Evolutionary conservation across 2,888 invertebrate genomes (phyloP), one percentile per base, ranked within the genome.

Genomic region (Hydrotaea cyrtoneurina): DNA sequence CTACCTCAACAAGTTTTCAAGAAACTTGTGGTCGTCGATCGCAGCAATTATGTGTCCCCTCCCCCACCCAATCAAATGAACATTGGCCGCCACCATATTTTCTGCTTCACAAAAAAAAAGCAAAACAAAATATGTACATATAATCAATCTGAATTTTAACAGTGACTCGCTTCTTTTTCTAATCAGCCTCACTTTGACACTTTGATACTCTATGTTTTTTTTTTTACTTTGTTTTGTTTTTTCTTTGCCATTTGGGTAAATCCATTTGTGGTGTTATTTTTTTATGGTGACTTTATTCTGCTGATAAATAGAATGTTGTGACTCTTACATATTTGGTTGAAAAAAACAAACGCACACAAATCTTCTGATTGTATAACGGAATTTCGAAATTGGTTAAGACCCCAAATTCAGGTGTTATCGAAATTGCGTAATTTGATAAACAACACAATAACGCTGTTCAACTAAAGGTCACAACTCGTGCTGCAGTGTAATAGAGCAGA

Each of bases 391-490:
- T 4, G 1, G 36, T 62, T 62, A n/a, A 62, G 62, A 62, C 26
- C 62, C 62, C 36, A 36, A 4, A 7, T 7, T 62, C 36, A n/a
- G 62, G 31, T 62, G 62, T 62, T 62, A 62, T 62, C 62, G 62
- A n/a, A n/a, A 62, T 62, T 31, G 36, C 62, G 62, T 62, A 62
- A 62, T 62, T 17, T 62, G 62, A 62, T 62, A 62, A 62, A 62
- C 62, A 62, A 36, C n/a, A n/a, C n/a, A n/a, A n/a, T n/a, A n/a
- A n/a, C n/a, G n/a, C n/a, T n/a, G n/a, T n/a, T 21, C 5, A 21
- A 21, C 55, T 57, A 57, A 57, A 57, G 55, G 55, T 57, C 55
- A 57, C 55, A 31, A n/a, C n/a, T n/a, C n/a, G n/a, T 31, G 7
- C 2, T 2, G 21, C 50, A 50, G 50, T 50, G 43, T 43, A 15